Evolutionary conservation across 2,113 vertebrate genomes (phyloP), one percentile per base, ranked within the genome.

Genomic region (Stigmatopora nigra): DNA sequence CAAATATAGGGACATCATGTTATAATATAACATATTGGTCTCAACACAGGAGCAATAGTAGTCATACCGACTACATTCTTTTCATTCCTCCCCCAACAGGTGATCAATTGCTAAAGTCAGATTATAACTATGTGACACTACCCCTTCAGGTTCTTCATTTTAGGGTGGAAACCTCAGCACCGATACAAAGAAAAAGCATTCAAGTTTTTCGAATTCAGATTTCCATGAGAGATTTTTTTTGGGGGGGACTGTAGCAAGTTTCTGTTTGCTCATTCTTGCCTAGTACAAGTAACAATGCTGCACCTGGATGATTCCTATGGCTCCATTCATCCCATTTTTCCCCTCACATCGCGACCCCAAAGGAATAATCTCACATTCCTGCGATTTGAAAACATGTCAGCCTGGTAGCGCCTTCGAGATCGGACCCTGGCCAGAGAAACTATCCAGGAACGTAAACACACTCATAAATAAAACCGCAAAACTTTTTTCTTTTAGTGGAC

Each of bases 311-410:
- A 80, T 70, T 74, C 76, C 77, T 70, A 69, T 11, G 2, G 72
- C 78, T 61, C 69, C 61, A 48, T 76, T 73, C 20, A n/a, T 64
- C 73, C 82, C 72, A 65, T 67, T 74, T 73, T 53, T 69, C 72
- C 72, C 76, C 69, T 78, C 70, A 48, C 68, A 47, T 68, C 68
- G 22, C 81, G 70, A 84, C 80, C 83, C 59, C 44, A 75, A 63
- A 70, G 64, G 59, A 81, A 71, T 79, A 35, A 76, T 71, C 71
- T 78, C 65, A 80, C 80, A 86, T 86, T 88, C 80, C 79, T 76
- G 16, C 41, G 47, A 19, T 22, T 67, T 73, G 19, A 79, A 70
- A 81, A 71, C 57, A 65, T 20, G 25, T 73, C 25, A 31, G 53
- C 55, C 66, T 78, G 69, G 75, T 78, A 69, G 82, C 61, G 65